Conservation (phyloP, 53 echinoderm and acorn worm genomes). For the Henricia sp. region DNA sequence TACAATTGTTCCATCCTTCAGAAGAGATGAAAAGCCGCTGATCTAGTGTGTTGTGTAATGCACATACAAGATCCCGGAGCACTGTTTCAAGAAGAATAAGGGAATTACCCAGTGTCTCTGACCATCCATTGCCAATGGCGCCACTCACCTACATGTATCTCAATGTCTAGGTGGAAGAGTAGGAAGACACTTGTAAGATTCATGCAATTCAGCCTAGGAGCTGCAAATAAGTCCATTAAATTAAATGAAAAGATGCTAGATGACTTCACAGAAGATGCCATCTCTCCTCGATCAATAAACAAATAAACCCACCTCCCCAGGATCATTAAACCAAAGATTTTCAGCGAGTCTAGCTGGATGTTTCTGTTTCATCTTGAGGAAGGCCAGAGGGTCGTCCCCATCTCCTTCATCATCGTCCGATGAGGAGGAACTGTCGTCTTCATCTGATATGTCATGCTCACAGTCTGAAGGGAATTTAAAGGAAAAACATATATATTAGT, state of each 20-base stretch:
- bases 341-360: conserved; percentile 84
- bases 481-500: not conserved
- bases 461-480: not conserved
- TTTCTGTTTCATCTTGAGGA: conserved; percentile 74
- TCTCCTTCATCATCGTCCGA: conserved; percentile 21
- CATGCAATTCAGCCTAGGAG: too few relatives aligned
- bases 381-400: conserved; percentile 43
- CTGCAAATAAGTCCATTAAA: too few relatives aligned
- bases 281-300: not conserved
- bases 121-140: too few relatives aligned
- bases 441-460: conserved; percentile 36
- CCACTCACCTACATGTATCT: too few relatives aligned
- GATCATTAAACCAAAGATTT: conserved; percentile 96
- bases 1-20: too few relatives aligned
- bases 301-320: conserved; percentile 75
- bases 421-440: conserved; percentile 25
- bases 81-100: too few relatives aligned
- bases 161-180: too few relatives aligned
- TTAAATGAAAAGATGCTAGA: not conserved
- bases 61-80: too few relatives aligned
- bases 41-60: too few relatives aligned
- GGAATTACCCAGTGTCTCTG: too few relatives aligned
- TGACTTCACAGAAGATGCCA: not conserved
- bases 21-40: too few relatives aligned
- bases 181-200: too few relatives aligned